phyloP scores from a whole-genome alignment of 2,888 invertebrate genomes.

The Choreutis nemorana region DNA sequence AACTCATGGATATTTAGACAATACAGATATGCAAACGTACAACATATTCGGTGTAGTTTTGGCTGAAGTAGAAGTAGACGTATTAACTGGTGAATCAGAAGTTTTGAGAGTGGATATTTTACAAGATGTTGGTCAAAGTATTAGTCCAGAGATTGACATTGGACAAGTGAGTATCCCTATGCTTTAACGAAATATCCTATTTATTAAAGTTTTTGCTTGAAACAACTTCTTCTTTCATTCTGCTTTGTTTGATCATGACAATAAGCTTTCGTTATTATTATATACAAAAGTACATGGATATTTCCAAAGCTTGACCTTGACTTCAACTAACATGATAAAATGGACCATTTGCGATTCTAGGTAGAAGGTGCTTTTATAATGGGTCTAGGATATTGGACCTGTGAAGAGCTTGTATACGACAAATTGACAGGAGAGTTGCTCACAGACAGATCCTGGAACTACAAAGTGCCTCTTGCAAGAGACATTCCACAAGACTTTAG shows the following conservation, averaged over 20 bases:
- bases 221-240: too few species aligned
- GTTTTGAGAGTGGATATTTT: conserved; percentile 71
- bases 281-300: too few species aligned
- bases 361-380: conserved; percentile 74
- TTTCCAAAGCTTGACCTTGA: too few species aligned
- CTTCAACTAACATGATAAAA: too few species aligned
- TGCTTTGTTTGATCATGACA: too few species aligned
- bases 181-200: background rate
- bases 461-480: conserved; percentile 69
- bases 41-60: conserved; percentile 67
- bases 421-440: conserved; percentile 63
- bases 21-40: conserved; percentile 43
- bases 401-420: conserved; percentile 67
- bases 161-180: conserved; percentile 61
- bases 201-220: background rate
- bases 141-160: conserved; percentile 75
- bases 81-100: conserved; percentile 79
- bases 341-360: too few species aligned
- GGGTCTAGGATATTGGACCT: conserved; percentile 72
- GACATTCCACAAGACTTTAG: conserved; percentile 72
- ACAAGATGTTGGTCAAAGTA: conserved; percentile 74
- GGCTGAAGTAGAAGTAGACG: conserved; percentile 76
- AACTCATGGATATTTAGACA: conserved; percentile 19
- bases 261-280: too few species aligned
- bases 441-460: conserved; percentile 74